Evolutionary conservation across 2,888 invertebrate genomes (phyloP).

Genomic region (Thumatha senex): DNA sequence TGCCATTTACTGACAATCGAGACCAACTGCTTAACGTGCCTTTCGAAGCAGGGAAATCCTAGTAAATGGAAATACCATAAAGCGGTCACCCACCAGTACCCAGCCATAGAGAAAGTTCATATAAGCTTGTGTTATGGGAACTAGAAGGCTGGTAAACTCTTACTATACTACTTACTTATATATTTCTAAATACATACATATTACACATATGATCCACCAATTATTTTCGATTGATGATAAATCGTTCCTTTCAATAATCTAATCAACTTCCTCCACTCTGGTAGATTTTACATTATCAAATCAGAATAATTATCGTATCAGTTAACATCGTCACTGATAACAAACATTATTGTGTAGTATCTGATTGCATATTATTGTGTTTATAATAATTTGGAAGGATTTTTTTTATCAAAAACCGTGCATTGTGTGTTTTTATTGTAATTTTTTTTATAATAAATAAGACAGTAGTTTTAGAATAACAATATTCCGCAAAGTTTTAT

Average conservation of each 20-base stretch:
- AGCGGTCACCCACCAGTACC: too few species aligned
- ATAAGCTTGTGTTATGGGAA: too few species aligned
- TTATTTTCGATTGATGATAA: slow-evolving; percentile 1
- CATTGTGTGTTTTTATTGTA: background rate
- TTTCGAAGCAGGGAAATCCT: too few species aligned
- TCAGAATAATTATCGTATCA: slow-evolving; percentile 1
- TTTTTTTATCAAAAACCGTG: background rate
- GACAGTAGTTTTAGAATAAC: background rate
- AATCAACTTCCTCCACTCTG: slow-evolving; percentile 24
- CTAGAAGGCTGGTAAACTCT: too few species aligned
- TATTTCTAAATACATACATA: too few species aligned
- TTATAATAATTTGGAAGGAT: background rate
- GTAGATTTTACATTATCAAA: background rate
- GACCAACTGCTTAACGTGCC: too few species aligned
- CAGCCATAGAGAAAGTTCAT: too few species aligned
- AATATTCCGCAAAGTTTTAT: background rate
- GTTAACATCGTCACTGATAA: slow-evolving; percentile 1
- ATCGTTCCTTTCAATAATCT: slow-evolving; percentile 15
- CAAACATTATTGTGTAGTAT: slow-evolving; percentile 7
- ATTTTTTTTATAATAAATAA: background rate
- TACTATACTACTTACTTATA: too few species aligned
- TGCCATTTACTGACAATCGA: too few species aligned
- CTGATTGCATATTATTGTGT: slow-evolving; percentile 3
- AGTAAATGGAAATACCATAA: too few species aligned
- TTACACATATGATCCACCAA: background rate